Evolutionary conservation across 2,797 vertebrate genomes (phyloP).

Genomic region (Tauraco hartlaubi): DNA sequence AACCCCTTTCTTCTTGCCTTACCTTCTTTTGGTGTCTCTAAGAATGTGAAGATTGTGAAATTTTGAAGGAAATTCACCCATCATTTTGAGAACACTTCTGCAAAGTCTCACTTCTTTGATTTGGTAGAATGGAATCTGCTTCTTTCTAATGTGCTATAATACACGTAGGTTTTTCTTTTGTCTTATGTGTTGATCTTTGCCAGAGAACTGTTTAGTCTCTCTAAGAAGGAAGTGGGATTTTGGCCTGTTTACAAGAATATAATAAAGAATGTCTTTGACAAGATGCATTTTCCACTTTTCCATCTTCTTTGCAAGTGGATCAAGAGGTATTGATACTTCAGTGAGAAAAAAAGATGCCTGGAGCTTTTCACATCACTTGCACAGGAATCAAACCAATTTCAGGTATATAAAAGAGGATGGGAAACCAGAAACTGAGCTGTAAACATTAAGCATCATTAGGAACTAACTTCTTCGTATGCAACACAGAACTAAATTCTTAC

Average conservation of each 20-base stretch:
- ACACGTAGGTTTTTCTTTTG: not conserved
- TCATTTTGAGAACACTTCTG: not conserved
- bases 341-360: not conserved
- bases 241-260: not conserved
- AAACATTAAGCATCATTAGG: not conserved
- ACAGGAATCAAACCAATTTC: not conserved
- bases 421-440: not conserved
- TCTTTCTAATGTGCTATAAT: not conserved
- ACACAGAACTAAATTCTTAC: not conserved
- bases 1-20: not conserved
- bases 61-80: not conserved
- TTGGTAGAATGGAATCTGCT: not conserved
- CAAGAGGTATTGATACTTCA: not conserved
- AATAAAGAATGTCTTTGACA: not conserved
- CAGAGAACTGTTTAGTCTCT: not conserved
- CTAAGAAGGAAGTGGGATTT: not conserved
- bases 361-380: not conserved
- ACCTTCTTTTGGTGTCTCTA: not conserved
- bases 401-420: not conserved
- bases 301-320: not conserved
- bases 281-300: not conserved
- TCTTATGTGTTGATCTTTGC: not conserved
- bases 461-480: not conserved
- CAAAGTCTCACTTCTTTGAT: not conserved
- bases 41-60: not conserved